These are phyloP conservation scores for Drosophila peninsularis DNA, from an alignment of 2,888 invertebrate species.

Conservation along the genomic window DNA sequence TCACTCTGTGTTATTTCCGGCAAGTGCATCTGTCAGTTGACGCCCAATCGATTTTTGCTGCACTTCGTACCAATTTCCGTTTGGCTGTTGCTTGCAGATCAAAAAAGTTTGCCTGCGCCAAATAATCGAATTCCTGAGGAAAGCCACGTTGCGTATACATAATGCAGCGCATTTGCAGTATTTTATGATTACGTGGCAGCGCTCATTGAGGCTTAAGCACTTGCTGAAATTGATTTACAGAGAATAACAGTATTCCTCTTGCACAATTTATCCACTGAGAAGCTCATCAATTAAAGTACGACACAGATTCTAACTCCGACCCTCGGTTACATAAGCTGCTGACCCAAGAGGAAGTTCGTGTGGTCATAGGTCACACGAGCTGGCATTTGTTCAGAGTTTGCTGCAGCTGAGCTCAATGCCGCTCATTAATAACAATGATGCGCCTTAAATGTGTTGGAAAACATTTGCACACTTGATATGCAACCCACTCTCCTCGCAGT, in stretches of 20 bases:
- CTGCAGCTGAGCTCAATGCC: conserved; percentile 16
- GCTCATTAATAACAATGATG: conserved; percentile 66
- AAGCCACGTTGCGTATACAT: neutral
- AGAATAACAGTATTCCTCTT: no score
- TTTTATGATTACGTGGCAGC: neutral
- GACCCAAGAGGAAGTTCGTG: neutral
- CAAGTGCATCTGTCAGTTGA: neutral
- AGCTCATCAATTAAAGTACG: neutral
- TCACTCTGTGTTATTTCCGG: conserved; percentile 9
- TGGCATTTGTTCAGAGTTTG: conserved; percentile 18
- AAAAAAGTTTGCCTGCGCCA: neutral
- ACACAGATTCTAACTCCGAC: neutral
- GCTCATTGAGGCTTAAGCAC: no score
- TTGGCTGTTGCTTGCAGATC: neutral
- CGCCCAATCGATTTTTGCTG: conserved; percentile 2
- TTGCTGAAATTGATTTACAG: no score
- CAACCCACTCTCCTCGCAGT: neutral
- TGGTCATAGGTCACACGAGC: neutral
- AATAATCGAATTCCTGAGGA: neutral
- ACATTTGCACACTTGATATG: conserved; percentile 30
- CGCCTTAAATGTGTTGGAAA: conserved; percentile 41
- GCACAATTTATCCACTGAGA: no score
- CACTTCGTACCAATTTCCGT: neutral
- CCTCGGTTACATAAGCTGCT: conserved; percentile 19
- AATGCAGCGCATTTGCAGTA: neutral